phyloP scores from a whole-genome alignment of 2,797 vertebrate species.

The Rhynchonycteris naso region DNA sequence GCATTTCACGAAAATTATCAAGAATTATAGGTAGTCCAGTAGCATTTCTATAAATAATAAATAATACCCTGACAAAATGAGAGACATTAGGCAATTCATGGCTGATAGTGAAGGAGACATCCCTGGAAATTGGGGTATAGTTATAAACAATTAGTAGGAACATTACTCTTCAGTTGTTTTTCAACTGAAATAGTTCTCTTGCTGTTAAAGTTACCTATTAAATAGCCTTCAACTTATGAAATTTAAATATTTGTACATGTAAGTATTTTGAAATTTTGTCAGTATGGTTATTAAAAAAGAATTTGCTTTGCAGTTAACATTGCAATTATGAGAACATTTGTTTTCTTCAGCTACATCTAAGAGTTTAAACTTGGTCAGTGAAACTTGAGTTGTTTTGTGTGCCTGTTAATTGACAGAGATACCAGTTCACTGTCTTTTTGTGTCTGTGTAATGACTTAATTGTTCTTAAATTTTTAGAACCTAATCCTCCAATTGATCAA shows the following conservation, averaged over 20 bases:
- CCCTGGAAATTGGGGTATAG: neutral
- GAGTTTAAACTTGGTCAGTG: slow-evolving; percentile 19
- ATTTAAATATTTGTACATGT: slow-evolving; percentile 20
- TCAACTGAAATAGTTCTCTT: neutral
- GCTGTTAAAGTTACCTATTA: neutral
- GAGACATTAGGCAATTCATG: neutral
- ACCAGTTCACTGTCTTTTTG: neutral
- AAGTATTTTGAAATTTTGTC: neutral
- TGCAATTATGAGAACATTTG: slow-evolving; percentile 18
- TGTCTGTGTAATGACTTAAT: slow-evolving; percentile 45
- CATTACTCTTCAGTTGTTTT: neutral
- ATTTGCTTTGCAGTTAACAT: slow-evolving; percentile 9
- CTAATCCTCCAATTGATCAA: slow-evolving; percentile 96
- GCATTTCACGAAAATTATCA: neutral
- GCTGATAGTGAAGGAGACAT: neutral
- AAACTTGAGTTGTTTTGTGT: slow-evolving; percentile 41
- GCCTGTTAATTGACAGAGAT: neutral
- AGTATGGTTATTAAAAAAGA: slow-evolving; percentile 2
- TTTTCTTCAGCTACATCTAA: neutral
- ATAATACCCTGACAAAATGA: neutral
- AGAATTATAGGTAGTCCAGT: neutral
- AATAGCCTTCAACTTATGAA: slow-evolving; percentile 1
- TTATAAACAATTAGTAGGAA: neutral
- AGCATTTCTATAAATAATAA: slow-evolving; percentile 48
- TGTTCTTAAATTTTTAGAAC: slow-evolving; percentile 86